Evolutionary conservation across 2,797 vertebrate species (phyloP), one percentile per base, ranked within the genome.

Genomic region (Chrysocyon brachyurus): DNA sequence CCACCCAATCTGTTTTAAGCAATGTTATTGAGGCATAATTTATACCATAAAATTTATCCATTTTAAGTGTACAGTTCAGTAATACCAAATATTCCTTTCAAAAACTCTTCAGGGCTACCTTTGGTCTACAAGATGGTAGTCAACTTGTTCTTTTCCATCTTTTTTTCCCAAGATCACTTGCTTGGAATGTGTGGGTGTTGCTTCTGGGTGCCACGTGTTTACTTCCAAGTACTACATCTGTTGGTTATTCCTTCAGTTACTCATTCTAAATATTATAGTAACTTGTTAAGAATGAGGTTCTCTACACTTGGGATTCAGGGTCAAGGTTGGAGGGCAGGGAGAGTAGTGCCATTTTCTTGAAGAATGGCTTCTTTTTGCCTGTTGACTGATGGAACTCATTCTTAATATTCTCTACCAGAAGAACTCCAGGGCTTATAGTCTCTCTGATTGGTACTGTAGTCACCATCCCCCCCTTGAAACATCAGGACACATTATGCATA

Each of bases 31-130:
- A 68, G 33, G 14, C 54, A 75, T 90, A 72, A 73, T 91, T 92
- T 87, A 56, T 90, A 49, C 19, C 21, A 12, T 78, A 92, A 90
- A 92, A 90, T 52, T 40, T 11, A 83, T 87, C 68, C 3, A 3
- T 87, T 57, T 84, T 56, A 94, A 52, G 33, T 92, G 2, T 95
- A 31, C 10, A 21, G 0, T 49, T 97, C 46, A 81, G 1, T 91
- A 46, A 77, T 72, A 64, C n/a, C 33, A 94, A 63, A 81, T 91
- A 70, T 91, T 89, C 72, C 52, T 81, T 31, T 82, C 64, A 88
- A 57, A 81, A 86, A 82, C 26, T 49, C 33, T 56, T 82, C 28
- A 31, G 49, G 17, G 40, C 52, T 64, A 16, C 81, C 59, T 93
- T 72, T 61, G 49, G 46, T 73, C 49, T 70, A 0, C 28, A 73